Evolutionary conservation across 1,140 invertebrate genomes (phyloP), one percentile per base, ranked within the genome.

Genomic region (Hormaphis cornu): DNA sequence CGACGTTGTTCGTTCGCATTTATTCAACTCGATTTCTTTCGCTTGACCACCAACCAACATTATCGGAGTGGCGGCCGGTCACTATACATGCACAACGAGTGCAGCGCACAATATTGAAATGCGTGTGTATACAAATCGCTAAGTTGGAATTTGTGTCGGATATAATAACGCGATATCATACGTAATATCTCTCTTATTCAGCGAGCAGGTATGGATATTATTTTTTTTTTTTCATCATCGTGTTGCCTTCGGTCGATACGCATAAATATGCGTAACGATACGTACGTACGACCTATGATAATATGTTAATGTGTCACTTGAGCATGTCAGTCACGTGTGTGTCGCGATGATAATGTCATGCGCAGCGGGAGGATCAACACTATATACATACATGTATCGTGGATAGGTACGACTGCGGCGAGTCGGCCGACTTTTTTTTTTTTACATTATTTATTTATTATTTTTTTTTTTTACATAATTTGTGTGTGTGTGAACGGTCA

Each of bases 301-400:
- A 66, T 66, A 66, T 66, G 61, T 66, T 66, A 66, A 66, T 66
- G 28, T 50, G 61, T 66, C 61, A 48, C 61, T 66, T 66, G 61
- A 16, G 42, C 61, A 66, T 66, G 61, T 66, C 44, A 12, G 61
- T 66, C 61, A 66, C 61, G 61, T 48, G 61, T 66, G 40, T 48
- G n/a, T 42, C 50, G 61, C 24, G 61, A 33, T 28, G 44, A 66
- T 66, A 66, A 66, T 66, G 44, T 50, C 50, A 66, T 66, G 61
- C 61, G 26, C 61, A n/a, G 42, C 28, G 28, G 44, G 8, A 66
- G 50, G 14, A 42, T 42, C 1, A 3, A n/a, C n/a, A 42, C 40
- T 52, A 28, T 52, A 52, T 52, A 52, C 16, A 16, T 26, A 26
- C 20, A 28, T 28, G 6, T 30, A n/a, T 53, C n/a, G n/a, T n/a